phyloP scores from a whole-genome alignment of 2,888 invertebrate species.

The Dolichomitus sp. region DNA sequence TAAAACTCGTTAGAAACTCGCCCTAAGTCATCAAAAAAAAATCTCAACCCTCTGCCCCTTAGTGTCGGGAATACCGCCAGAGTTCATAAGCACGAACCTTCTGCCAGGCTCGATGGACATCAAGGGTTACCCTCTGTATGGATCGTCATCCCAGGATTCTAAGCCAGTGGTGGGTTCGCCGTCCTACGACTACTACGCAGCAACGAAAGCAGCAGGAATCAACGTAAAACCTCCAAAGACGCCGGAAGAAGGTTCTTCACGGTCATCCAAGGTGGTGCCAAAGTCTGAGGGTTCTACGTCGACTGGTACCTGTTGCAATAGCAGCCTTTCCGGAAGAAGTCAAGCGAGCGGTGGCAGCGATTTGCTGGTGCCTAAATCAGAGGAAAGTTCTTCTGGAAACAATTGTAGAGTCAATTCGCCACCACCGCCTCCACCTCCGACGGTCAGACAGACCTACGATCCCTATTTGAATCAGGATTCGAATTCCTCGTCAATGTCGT shows the following conservation, averaged over 20 bases:
- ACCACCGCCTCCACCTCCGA: conserved; percentile 86
- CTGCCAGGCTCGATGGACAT: conserved; percentile 83
- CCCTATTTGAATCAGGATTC: conserved; percentile 91
- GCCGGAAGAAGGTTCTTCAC: conserved; percentile 81
- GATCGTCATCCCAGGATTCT: conserved; percentile 79
- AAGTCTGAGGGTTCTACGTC: conserved; percentile 83
- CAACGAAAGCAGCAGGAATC: conserved; percentile 81
- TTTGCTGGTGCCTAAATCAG: conserved; percentile 91
- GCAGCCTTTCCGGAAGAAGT: conserved; percentile 78
- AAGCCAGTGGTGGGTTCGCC: conserved; percentile 82
- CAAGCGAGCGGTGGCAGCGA: conserved; percentile 79
- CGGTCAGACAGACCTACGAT: conserved; percentile 88
- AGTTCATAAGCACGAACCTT: conserved; percentile 84
- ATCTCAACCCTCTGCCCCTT: conserved; percentile 25
- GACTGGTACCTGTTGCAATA: conserved; percentile 86
- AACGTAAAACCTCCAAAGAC: conserved; percentile 88
- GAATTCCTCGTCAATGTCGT: conserved; percentile 90
- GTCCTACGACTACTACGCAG: conserved; percentile 82
- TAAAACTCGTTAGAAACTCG: not conserved
- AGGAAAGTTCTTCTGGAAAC: conserved; percentile 84
- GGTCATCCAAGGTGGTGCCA: conserved; percentile 76
- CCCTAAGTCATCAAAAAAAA: conserved; percentile 16
- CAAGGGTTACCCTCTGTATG: conserved; percentile 82
- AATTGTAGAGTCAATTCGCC: conserved; percentile 86
- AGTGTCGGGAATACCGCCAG: conserved; percentile 84